Evolutionary conservation across 1,140 invertebrate species (phyloP).

Genomic region (Anagrus nilaparvatae): DNA sequence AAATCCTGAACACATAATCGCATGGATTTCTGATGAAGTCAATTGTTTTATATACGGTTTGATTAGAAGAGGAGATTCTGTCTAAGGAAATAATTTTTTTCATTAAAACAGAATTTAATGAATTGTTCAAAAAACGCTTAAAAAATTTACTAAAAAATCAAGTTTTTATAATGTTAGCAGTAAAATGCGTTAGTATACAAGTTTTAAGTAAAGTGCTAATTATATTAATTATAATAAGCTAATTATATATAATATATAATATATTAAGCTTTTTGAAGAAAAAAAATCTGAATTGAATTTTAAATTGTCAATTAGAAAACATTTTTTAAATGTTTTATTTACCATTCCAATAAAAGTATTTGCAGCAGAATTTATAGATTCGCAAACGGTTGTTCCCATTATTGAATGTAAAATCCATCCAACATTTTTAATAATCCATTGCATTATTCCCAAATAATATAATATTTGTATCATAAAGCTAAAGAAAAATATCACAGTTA

Average conservation of each 20-base stretch:
- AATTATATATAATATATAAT: background rate
- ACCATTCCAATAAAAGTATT: constrained; percentile 88
- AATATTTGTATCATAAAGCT: constrained; percentile 78
- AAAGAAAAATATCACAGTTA: constrained; percentile 86
- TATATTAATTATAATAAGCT: background rate
- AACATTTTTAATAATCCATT: constrained; percentile 74
- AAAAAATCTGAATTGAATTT: background rate
- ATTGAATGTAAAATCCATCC: constrained; percentile 63
- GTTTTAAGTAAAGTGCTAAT: background rate
- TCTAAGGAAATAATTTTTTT: too few species aligned
- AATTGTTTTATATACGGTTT: constrained; percentile 73
- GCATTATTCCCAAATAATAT: constrained; percentile 81
- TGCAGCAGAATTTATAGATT: constrained; percentile 81
- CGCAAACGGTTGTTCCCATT: constrained; percentile 81
- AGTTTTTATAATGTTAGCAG: background rate
- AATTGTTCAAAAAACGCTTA: background rate
- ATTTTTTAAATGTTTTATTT: constrained; percentile 18
- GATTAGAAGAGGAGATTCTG: constrained; percentile 81
- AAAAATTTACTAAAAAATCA: too few species aligned
- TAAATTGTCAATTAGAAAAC: background rate
- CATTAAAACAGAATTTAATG: constrained; percentile 22
- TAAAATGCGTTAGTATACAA: background rate
- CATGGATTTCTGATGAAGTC: constrained; percentile 84
- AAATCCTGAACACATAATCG: constrained; percentile 88
- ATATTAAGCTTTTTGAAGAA: background rate